Base-by-base conservation (phyloP, 2,888 invertebrate genomes). In the Stenichneumon culpator region DNA sequence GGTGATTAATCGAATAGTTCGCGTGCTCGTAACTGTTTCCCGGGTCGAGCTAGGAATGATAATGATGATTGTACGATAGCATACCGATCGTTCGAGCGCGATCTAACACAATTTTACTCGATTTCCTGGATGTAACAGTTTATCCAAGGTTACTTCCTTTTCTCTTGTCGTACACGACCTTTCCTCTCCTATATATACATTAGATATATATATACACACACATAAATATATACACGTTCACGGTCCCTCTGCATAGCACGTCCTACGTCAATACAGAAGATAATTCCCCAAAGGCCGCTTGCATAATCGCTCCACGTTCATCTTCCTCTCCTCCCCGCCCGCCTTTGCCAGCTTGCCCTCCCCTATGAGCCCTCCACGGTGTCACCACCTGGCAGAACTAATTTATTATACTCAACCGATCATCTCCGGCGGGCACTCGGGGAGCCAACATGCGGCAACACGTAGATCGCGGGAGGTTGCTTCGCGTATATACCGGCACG, bases 401-500 rank as follows among this genome's bases (percentile, higher is more conserved):
- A 93, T 93, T 93, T 93, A 92, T 93, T 91, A 84, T 73, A 89
- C 92, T 92, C 92, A 92, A 93, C 82, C 91, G 91, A 92, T 93
- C 91, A 93, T 92, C 93, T 91, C 92, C 92, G 87, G 92, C 91
- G 90, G 89, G 88, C 86, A 80, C 87, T 86, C 89, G 88, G 90
- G 80, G 54, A 60, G 16, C 25, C 50, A 16, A 47, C 89, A 88
- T 86, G 82, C 89, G 86, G 88, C 87, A 87, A 88, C 88, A 79
- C 79, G 83, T 75, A 36, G 83, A 70, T 83, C 75, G 67, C 52
- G 69, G 22, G 67, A 65, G 50, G 65, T 25, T 63, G 60, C 25
- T 50, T 47, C 54, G 60, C 68, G 50, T 19, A 65, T 70, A 50
- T 70, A 60, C 75, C 77, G 70, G 67, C 73, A 14, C 89, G 89